These are phyloP conservation scores for Torymus tubicola DNA, from an alignment of 2,888 invertebrate genomes.

Conservation along the genomic window DNA sequence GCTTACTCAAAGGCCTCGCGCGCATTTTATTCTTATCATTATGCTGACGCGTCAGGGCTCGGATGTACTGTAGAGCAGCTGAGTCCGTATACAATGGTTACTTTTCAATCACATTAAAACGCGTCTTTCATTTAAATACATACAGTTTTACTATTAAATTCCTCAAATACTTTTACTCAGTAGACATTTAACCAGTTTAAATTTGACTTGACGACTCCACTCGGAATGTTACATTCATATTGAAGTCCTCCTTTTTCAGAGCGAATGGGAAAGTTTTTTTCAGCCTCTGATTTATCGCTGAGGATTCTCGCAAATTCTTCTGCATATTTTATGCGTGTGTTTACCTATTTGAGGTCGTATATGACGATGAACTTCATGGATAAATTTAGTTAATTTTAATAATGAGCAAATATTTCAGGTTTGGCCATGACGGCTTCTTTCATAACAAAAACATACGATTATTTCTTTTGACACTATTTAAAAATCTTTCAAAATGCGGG, in stretches of 20 bases:
- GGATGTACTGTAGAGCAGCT: no score
- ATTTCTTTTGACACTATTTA: no score
- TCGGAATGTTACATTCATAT: neutral
- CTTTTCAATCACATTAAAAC: no score
- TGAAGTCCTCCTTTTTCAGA: neutral
- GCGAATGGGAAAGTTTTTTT: neutral
- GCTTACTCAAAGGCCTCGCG: no score
- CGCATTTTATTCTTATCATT: no score
- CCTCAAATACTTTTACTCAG: neutral
- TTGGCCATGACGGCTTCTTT: neutral
- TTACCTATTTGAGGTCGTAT: constrained; percentile 2
- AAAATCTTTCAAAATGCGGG: no score
- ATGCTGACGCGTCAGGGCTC: no score
- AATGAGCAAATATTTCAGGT: constrained; percentile 4
- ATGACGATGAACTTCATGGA: neutral
- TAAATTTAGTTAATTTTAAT: constrained; percentile 18
- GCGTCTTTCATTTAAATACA: no score
- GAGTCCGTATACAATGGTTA: no score
- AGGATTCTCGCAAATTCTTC: neutral
- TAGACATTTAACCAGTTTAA: neutral
- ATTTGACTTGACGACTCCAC: neutral
- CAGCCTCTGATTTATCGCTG: constrained; percentile 29
- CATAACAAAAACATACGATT: no score
- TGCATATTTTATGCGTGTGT: constrained; percentile 22
- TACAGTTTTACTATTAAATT: neutral